Evolutionary conservation across 2,888 invertebrate species (phyloP), one percentile per base, ranked within the genome.

Genomic region (Lasiommata megera): DNA sequence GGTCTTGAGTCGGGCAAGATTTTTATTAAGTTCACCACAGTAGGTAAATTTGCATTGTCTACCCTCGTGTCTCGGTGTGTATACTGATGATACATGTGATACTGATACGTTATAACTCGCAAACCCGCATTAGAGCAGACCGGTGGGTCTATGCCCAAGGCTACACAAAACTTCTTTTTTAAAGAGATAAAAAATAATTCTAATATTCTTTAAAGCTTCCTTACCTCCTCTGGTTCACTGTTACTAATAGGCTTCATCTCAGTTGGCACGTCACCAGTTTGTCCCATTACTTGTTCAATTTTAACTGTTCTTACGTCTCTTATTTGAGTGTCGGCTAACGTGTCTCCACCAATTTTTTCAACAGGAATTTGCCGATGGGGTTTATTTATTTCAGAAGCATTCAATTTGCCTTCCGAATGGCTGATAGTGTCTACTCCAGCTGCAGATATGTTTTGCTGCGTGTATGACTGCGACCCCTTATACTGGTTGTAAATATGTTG

Each of bases 401-500:
- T 75, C 6, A 88, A 66, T 60, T 69, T 76, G 6, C 84, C 80
- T 46, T 82, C 83, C 7, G 88, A 88, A 61, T 68, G 64, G 16
- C 79, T 77, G 11, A 56, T 63, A 38, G 67, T 71, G 53, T 79
- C 73, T 9, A 58, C 64, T 11, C 67, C 63, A n/a, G 67, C 36
- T 55, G 57, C 61, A 70, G 28, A 53, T 7, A 82, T 62, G 61
- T 79, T 83, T 67, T 87, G 88, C 36, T 83, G 80, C 0, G 86
- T 88, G 41, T 67, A 75, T 0, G 87, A 87, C 3, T 86, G 84
- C 7, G 88, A 86, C 5, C 86, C 88, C 64, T 82, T 88, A 56
- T 86, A 89, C 58, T 84, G 81, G 40, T 86, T 82, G 58, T 89
- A 88, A 9, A 87, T 73, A 36, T 83, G 78, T 63, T 87, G 88